These are phyloP conservation scores for Seira musarum DNA, from an alignment of 2,888 invertebrate species.

Conservation along the genomic window DNA sequence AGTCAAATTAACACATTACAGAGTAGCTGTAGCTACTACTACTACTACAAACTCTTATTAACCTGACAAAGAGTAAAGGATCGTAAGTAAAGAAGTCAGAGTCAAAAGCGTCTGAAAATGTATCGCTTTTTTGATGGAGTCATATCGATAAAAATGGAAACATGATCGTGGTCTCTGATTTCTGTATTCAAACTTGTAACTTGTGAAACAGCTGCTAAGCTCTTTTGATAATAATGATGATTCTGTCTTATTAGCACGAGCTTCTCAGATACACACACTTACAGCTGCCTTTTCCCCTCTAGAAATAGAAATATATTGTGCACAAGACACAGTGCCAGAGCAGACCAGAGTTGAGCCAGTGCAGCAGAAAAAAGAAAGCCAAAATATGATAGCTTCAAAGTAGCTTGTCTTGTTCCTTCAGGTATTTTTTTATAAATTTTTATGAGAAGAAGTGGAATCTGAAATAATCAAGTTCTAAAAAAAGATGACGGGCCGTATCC, in stretches of 20 bases:
- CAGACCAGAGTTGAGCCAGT: constrained; percentile 1
- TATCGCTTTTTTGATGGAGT: constrained; percentile 2
- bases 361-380: constrained; percentile 22
- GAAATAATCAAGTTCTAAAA: constrained; percentile 10
- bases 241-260: constrained; percentile 1
- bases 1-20: constrained; percentile 48
- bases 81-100: no score
- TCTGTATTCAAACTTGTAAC: constrained; percentile 9
- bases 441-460: constrained; percentile 5
- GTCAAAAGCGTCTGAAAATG: not conserved
- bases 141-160: constrained; percentile 22
- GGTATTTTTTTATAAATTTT: not conserved
- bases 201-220: constrained; percentile 12
- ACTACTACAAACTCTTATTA: not conserved
- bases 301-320: no score
- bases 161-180: constrained; percentile 21
- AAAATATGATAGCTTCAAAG: constrained; percentile 5
- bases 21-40: no score
- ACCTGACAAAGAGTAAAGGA: constrained; percentile 3
- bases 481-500: constrained; percentile 13
- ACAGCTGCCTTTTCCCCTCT: not conserved
- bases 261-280: not conserved
- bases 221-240: not conserved
- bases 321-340: constrained; percentile 3
- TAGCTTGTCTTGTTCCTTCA: constrained; percentile 22